Base-by-base conservation (phyloP, 1,140 invertebrate genomes). In the Scaptomyza pallida region DNA sequence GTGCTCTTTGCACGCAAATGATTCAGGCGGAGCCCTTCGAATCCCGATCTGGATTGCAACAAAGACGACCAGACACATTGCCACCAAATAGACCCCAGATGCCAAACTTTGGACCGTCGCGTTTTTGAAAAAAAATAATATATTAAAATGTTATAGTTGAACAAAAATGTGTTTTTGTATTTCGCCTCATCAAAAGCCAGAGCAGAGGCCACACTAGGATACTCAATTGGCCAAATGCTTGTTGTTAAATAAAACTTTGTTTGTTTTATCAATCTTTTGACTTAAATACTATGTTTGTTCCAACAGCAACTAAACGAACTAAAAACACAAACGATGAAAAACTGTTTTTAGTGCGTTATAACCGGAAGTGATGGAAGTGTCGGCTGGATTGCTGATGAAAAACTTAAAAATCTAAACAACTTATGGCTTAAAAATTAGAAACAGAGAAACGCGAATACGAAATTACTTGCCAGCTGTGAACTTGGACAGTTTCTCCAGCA, bases 401-500 rank as follows among this genome's bases (percentile, higher is more conserved):
- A 89, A 89, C 91, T 78, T 89, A 69, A 73, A 50, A 74, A 79
- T 57, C 72, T 88, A 89, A 50, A 72, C 75, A 85, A 80, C 76
- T 70, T 61, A 64, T 30, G 48, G 19, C 60, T 67, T 72, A 89
- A 62, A 44, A 44, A 68, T 76, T 78, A 88, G 26, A 41, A 37
- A 65, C 47, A n/a, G 15, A 17, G n/a, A 40, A 15, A 23, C 23
- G 16, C 8, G n/a, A 43, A 10, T n/a, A 16, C 6, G 16, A 5
- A 3, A 71, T 91, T 92, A 94, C 81, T 95, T 95, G 63, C 51
- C 93, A 59, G 94, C 92, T 40, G 95, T 95, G 92, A 98, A 99
- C 69, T 95, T 96, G 33, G 97, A 97, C 3, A 99, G 92, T 40
- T 95, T 94, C 91, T 97, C 95, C 16, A 99, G 92, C 12, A 99